These are phyloP conservation scores for Heliconius ethilla DNA, from an alignment of 2,888 invertebrate species.

Conservation along the genomic window DNA sequence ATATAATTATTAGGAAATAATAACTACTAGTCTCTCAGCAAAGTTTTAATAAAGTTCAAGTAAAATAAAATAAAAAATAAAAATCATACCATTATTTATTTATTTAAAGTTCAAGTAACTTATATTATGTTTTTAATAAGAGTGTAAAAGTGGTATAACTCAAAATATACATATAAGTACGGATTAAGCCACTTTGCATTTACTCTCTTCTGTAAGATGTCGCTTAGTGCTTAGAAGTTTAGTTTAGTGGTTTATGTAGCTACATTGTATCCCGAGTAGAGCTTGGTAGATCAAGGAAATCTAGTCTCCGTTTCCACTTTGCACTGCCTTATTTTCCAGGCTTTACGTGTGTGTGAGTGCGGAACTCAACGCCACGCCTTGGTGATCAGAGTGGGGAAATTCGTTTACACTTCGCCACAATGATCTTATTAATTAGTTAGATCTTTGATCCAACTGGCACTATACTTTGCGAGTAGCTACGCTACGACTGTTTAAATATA, in stretches of 20 bases:
- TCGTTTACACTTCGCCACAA: background rate
- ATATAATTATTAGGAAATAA: slow-evolving; percentile 25
- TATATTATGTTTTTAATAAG: background rate
- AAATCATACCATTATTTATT: too few relatives aligned
- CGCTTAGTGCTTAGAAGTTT: background rate
- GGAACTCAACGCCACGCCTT: background rate
- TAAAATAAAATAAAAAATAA: too few relatives aligned
- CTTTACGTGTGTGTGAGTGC: background rate
- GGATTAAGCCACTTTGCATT: background rate
- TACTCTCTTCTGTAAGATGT: background rate
- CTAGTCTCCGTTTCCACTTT: background rate
- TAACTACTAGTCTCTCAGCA: slow-evolving; percentile 28
- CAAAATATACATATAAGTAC: too few relatives aligned
- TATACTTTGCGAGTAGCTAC: too few relatives aligned
- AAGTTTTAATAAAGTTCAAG: slow-evolving; percentile 22
- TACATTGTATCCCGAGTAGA: too few relatives aligned
- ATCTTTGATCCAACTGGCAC: too few relatives aligned
- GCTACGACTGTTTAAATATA: too few relatives aligned
- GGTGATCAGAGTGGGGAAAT: background rate
- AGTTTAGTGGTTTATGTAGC: background rate
- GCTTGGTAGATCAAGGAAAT: background rate
- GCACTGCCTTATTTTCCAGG: background rate
- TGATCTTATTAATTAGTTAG: too few relatives aligned
- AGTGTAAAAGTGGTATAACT: background rate
- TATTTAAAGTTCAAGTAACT: background rate